A percentile compares a stretch with the other conserved stretches of the same genome.
Conservation (phyloP, 2,113 vertebrate genomes). For the Bos javanicus region DNA sequence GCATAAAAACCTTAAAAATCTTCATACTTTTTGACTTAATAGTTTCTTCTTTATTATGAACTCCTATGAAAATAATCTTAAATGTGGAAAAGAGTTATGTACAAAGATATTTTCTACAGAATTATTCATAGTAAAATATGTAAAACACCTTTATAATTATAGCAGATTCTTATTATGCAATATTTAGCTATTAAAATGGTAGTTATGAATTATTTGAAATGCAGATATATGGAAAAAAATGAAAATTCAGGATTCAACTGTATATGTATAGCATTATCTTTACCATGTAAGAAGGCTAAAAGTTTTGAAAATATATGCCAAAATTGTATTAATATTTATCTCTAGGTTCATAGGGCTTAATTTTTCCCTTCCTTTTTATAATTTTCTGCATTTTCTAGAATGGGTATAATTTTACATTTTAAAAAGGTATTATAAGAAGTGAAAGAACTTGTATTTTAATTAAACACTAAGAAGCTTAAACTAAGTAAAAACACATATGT, state of each 20-base stretch:
- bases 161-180: neutral
- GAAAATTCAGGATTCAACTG: neutral
- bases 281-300: neutral
- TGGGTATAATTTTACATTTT: neutral
- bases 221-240: neutral
- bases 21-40: neutral
- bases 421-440: neutral
- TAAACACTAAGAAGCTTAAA: neutral
- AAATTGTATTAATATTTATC: neutral
- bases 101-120: neutral
- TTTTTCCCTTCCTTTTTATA: neutral
- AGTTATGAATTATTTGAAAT: neutral
- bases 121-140: slow-evolving; percentile 30
- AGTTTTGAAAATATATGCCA: neutral
- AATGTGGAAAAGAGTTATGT: neutral
- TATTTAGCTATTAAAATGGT: neutral
- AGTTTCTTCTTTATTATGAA: neutral
- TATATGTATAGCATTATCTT: neutral
- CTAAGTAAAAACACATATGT: neutral
- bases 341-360: neutral
- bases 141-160: neutral
- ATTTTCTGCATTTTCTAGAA: neutral
- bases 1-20: neutral
- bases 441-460: neutral
- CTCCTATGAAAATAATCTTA: neutral